Conservation (phyloP, 2,888 invertebrate species). For the Tanypteryx hageni region DNA sequence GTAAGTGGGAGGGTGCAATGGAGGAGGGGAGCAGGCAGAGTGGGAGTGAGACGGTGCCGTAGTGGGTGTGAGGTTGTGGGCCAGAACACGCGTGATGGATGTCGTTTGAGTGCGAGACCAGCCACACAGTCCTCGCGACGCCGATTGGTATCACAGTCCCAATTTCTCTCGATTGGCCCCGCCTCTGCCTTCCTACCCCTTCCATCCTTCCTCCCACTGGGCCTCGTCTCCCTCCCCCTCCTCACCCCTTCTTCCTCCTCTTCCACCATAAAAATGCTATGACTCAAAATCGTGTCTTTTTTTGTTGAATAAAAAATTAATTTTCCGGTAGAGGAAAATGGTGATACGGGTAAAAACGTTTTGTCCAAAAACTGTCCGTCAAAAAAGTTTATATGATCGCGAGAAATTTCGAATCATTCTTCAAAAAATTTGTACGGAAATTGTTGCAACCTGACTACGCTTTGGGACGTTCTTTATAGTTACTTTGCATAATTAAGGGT, state of each 20-base stretch:
- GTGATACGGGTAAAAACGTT: not conserved
- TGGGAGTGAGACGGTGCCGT: slow-evolving; percentile 14
- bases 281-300: not conserved
- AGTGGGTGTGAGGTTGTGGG: not conserved
- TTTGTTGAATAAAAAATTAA: not conserved
- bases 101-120: slow-evolving; percentile 56
- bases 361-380: slow-evolving; percentile 21
- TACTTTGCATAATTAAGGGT: too few species aligned
- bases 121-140: slow-evolving; percentile 44
- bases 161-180: slow-evolving; percentile 61
- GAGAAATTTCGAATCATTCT: slow-evolving; percentile 17
- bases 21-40: not conserved
- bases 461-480: too few species aligned
- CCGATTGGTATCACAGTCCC: slow-evolving; percentile 54
- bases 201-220: not conserved
- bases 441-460: not conserved
- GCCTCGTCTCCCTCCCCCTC: not conserved
- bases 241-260: not conserved
- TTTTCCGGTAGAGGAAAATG: slow-evolving; percentile 34
- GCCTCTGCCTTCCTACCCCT: not conserved
- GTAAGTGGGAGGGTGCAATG: not conserved
- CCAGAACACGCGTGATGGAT: slow-evolving; percentile 50
- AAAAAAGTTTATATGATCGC: not conserved
- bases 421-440: not conserved
- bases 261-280: slow-evolving; percentile 54